Base-by-base conservation (phyloP, 2,113 vertebrate species). In the Centrocercus urophasianus region DNA sequence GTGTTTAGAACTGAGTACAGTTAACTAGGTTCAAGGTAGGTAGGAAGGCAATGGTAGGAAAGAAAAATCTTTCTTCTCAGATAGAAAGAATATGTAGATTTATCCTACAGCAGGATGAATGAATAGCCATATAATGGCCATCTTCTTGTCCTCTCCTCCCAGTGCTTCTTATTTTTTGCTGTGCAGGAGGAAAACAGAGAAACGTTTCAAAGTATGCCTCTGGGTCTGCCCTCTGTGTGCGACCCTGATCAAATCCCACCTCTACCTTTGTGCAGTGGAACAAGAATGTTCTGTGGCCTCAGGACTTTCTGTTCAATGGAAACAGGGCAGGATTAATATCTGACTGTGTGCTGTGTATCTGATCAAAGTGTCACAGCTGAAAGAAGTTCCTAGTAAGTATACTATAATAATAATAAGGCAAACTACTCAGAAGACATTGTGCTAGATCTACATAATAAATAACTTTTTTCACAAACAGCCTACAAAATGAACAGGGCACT, bases 131-230 rank as follows among this genome's bases (percentile, higher is more conserved):
- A 12, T 27, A 34, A 43, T 14, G n/a, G 22, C 48, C 10, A 24
- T 34, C 28, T 15, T 38, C 42, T 48, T 71, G 28, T 25, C 28
- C n/a, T 66, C 40, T 81, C 28, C 20, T 86, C 28, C 6, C 25
- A 28, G 1, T 21, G 32, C 36, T 69, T 67, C 45, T 74, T 28
- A 11, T 52, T 47, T 93, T 8, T 32, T 82, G 12, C 36, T 65
- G 28, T 36, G 52, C 9, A 36, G 82, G 47, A 83, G 48, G 42
- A 6, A 75, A 48, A 30, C 36, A 78, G 66, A 67, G 3, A 47
- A 66, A 40, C 0, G 2, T 83, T 66, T 42, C 34, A 60, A 71
- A 56, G 15, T 19, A 6, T 0, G 0, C 32, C 22, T 52, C 16
- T 52, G 52, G 13, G 42, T 65, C 77, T 88, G 90, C 59, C 65